Evolutionary conservation across 2,113 vertebrate species (phyloP), one percentile per base, ranked within the genome.

Genomic region (Tetrao urogallus): DNA sequence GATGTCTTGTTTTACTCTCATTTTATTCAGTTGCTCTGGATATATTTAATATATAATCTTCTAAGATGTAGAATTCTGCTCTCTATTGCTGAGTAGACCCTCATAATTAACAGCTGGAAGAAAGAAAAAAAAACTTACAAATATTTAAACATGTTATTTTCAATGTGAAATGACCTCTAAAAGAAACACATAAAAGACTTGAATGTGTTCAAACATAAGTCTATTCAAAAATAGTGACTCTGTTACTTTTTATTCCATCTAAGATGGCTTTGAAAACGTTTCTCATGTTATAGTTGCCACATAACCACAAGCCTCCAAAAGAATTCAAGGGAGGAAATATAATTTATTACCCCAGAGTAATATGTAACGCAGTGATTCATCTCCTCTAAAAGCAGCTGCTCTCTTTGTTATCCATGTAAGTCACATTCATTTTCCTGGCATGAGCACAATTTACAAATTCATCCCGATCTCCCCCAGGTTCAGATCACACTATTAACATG

Each of bases 301-400:
- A 83, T 24, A 90, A 76, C 16, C 11, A 54, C 71, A 89, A 54
- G 57, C 66, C 85, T 88, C 60, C 42, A 89, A 40, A 64, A 91
- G 87, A 92, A 75, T 25, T 96, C 42, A 93, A 73, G 61, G 50
- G 10, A 71, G 38, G 64, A 77, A 96, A 92, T 76, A 42, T 65
- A 87, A 67, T 95, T 91, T 89, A 88, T 92, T 96, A 81, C 90
- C 38, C 78, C 47, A 72, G 84, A 86, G 72, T 85, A 70, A 94
- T 80, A 90, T 21, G 45, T 76, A 76, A 82, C 17, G 22, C 77
- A 40, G 61, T 91, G 82, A 94, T 83, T 92, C 75, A 94, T 86
- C 54, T 93, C 19, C 65, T 61, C 47, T 90, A 70, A 83, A 94
- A 90, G 89, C 58, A 84, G 80, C 42, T 86, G 74, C 60, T 82